Evolutionary conservation across 2,113 vertebrate genomes (phyloP).

Genomic region (Eira barbara): DNA sequence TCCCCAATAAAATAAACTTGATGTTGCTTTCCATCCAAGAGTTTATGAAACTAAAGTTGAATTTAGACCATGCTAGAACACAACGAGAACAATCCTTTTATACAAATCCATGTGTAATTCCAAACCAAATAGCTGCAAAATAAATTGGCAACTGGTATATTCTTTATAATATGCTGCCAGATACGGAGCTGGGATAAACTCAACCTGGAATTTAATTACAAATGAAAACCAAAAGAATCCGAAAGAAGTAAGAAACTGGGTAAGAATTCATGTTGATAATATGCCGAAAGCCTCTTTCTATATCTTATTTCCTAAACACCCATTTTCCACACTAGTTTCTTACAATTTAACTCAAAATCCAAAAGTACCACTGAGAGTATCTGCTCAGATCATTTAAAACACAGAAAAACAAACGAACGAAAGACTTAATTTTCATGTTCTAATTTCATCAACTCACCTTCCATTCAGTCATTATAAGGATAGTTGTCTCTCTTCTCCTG

Average conservation of each 20-base stretch:
- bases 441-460: background rate
- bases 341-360: background rate
- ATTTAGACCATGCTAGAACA: slow-evolving; percentile 1
- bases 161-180: background rate
- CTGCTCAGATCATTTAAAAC: background rate
- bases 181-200: background rate
- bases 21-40: background rate
- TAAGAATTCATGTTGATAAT: slow-evolving; percentile 14
- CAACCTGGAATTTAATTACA: slow-evolving; percentile 44
- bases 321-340: background rate
- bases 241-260: background rate
- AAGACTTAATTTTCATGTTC: background rate
- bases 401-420: background rate
- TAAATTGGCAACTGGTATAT: slow-evolving; percentile 1
- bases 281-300: background rate
- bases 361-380: background rate
- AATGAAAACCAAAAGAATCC: slow-evolving; percentile 30
- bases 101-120: background rate
- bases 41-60: slow-evolving; percentile 7
- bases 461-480: background rate
- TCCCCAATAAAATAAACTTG: background rate
- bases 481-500: background rate
- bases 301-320: background rate
- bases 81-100: background rate
- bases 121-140: slow-evolving; percentile 29